Evolutionary conservation across 2,888 invertebrate species (phyloP).

Genomic region (Sepiola atlantica): DNA sequence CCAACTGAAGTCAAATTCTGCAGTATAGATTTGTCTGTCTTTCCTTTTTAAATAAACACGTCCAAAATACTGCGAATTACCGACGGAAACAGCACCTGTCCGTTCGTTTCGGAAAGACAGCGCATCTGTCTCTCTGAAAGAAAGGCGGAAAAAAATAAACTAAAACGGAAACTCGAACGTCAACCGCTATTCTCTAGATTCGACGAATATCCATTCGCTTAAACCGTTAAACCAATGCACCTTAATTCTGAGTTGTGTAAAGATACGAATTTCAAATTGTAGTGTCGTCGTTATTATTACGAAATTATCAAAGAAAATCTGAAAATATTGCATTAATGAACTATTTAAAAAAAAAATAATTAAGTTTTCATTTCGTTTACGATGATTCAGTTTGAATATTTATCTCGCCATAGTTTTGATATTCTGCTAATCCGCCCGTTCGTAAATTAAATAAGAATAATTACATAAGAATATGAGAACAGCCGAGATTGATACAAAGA

Average conservation of each 20-base stretch:
- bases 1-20: background rate
- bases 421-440: background rate
- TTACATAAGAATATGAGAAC: background rate
- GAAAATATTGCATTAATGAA: background rate
- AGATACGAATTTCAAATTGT: background rate
- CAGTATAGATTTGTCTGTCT: background rate
- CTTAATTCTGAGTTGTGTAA: background rate
- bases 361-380: background rate
- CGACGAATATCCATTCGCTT: background rate
- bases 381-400: background rate
- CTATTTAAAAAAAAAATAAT: background rate
- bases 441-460: background rate
- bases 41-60: background rate
- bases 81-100: too few species aligned
- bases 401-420: background rate
- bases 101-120: background rate
- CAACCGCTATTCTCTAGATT: background rate
- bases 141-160: background rate
- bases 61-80: background rate
- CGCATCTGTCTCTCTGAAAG: background rate
- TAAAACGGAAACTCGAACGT: background rate
- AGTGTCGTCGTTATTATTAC: background rate
- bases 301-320: too few species aligned
- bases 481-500: background rate
- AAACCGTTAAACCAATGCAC: background rate